Evolutionary conservation across 2,113 vertebrate genomes (phyloP), one percentile per base, ranked within the genome.

Genomic region (Malurus cyaneus): DNA sequence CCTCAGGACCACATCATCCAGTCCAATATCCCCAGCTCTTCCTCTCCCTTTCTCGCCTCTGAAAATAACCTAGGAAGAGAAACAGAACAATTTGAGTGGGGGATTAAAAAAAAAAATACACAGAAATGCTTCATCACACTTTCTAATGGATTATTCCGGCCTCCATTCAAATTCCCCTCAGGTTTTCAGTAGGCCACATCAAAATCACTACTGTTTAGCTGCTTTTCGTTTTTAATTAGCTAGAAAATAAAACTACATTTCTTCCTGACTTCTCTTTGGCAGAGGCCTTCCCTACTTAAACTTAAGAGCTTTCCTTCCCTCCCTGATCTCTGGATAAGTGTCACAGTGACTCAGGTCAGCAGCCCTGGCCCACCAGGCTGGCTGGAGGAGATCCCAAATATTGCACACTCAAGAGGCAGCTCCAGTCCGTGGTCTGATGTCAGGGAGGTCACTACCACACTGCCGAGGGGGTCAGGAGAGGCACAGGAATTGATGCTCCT

Each of bases 1-100:
- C 89, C 94, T 98, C 96, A 99, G 96, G 96, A 97, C 98, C 92
- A 99, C 98, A 78, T 99, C 99, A 62, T 99, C 99, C 96, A 99
- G 97, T 6, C 98, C 98, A 97, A 99, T 98, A 96, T 99, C 98
- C 8, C 99, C 99, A 2, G 93, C 94, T 92, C 98, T 94, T 80
- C 98, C 98, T 89, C 97, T 98, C 93, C 98, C 98, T 47, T 98
- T 98, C 94, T 99, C 99, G 3, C 99, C 99, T 97, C 98, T 99
- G 96, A 99, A 98, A 96, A 99, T 98, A 95, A 99, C 98, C 99
- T 99, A 97, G 34, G 67, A 95, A 94, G 85, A 95, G 54, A 98
- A 95, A 4, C 0, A 46, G 42, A 81, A 61, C 2, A 1, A 54
- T 32, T 42, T 59, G 11, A 91, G 6, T 31, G 5, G 4, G 3